Percentiles rank a stretch among this genome's conserved stretches.
Evolutionary conservation across 2,113 vertebrate genomes (phyloP).

Genomic region (Clupea harengus): DNA sequence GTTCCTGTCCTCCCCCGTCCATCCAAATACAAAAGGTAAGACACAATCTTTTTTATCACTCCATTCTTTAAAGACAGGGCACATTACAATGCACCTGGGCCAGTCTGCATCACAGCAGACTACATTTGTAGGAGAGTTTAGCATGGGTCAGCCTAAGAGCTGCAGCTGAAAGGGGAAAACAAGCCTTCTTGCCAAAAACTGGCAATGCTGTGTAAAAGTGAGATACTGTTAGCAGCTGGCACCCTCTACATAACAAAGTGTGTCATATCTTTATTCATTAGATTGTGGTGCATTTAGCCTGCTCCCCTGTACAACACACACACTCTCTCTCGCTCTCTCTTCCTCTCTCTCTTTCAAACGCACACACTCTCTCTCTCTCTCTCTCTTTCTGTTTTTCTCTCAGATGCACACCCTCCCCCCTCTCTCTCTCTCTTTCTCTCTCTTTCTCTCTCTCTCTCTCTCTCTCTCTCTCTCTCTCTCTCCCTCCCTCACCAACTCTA

Average conservation of each 20-base stretch:
- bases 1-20: not conserved
- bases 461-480: not conserved
- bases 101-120: not conserved
- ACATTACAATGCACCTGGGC: not conserved
- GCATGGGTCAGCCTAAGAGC: not conserved
- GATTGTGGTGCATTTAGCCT: not conserved
- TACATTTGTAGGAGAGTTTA: not conserved
- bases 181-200: not conserved
- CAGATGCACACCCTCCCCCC: too few relatives aligned
- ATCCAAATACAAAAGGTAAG: not conserved
- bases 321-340: not conserved
- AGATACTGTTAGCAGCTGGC: not conserved
- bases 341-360: not conserved
- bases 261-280: conserved; percentile 14
- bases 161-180: not conserved
- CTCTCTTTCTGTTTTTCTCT: not conserved
- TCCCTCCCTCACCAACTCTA: not conserved
- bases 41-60: conserved; percentile 6
- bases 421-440: not conserved
- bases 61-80: not conserved
- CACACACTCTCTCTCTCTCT: not conserved
- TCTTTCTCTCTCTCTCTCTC: not conserved
- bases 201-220: not conserved
- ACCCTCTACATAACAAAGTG: not conserved
- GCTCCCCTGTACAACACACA: not conserved